phyloP scores from a whole-genome alignment of 2,113 vertebrate genomes.

The Otocyon megalotis region DNA sequence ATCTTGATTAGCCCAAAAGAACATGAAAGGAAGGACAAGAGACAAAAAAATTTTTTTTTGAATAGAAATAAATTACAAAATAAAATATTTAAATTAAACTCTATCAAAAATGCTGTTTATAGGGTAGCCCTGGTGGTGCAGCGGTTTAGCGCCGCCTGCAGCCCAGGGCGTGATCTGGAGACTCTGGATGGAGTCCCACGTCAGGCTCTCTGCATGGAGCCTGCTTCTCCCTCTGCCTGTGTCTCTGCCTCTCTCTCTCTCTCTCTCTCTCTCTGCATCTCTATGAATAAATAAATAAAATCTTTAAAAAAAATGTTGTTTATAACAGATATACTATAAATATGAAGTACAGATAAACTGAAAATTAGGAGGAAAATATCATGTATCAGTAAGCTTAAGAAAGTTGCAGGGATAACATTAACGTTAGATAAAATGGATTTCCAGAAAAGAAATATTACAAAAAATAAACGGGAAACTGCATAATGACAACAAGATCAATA shows the following conservation, averaged over 20 bases:
- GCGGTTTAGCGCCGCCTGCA: too few relatives aligned
- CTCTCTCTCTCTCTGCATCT: too few relatives aligned
- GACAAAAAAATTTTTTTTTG: not conserved
- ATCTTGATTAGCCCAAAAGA: not conserved
- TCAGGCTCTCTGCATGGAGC: too few relatives aligned
- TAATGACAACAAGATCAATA: not conserved
- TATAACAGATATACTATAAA: slow-evolving; percentile 16
- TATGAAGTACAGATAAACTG: not conserved
- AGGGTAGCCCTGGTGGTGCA: not conserved
- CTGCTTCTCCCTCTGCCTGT: too few relatives aligned
- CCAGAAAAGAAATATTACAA: not conserved
- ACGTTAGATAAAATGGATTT: not conserved
- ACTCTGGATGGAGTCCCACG: too few relatives aligned
- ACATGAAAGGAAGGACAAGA: not conserved
- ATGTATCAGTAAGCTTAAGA: not conserved
- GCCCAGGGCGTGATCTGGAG: too few relatives aligned
- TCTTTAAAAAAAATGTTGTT: slow-evolving; percentile 29
- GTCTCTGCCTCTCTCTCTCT: too few relatives aligned
- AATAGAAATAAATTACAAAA: not conserved
- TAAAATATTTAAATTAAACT: slow-evolving; percentile 12
- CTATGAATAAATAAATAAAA: not conserved
- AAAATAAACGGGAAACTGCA: not conserved
- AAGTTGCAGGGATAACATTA: not conserved
- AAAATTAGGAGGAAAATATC: not conserved
- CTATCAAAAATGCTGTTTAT: slow-evolving; percentile 4